These are phyloP conservation scores for Darevskia mixta DNA, from an alignment of 2,797 vertebrate species.

Conservation along the genomic window DNA sequence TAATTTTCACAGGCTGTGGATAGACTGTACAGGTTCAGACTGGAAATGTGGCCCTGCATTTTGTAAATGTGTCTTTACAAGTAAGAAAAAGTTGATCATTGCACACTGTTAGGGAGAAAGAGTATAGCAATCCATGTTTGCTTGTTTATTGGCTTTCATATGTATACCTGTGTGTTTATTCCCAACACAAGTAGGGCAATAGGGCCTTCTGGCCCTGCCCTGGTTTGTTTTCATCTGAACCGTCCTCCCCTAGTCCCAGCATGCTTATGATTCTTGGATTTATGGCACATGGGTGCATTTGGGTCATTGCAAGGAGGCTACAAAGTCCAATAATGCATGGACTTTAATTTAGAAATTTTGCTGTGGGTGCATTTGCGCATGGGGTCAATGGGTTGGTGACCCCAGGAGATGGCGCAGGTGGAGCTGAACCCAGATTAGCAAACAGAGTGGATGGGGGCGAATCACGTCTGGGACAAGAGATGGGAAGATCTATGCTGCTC, in stretches of 20 bases:
- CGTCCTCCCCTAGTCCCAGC: neutral
- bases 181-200: too few species aligned
- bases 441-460: neutral
- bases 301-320: neutral
- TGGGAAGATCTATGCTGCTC: neutral
- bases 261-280: neutral
- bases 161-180: neutral
- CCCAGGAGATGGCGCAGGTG: neutral
- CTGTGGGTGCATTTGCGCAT: neutral
- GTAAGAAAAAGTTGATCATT: neutral
- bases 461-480: neutral
- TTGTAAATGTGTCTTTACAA: neutral
- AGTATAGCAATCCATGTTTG: neutral
- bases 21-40: neutral
- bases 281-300: neutral
- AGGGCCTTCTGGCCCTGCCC: too few species aligned
- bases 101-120: neutral
- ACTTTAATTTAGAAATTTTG: neutral
- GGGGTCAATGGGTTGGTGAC: neutral
- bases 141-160: neutral
- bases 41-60: neutral
- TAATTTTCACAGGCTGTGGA: neutral
- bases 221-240: too few species aligned
- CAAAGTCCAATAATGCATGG: neutral
- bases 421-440: neutral